Evolutionary conservation across 2,888 invertebrate genomes (phyloP).

Genomic region (Cosmia pyralina): DNA sequence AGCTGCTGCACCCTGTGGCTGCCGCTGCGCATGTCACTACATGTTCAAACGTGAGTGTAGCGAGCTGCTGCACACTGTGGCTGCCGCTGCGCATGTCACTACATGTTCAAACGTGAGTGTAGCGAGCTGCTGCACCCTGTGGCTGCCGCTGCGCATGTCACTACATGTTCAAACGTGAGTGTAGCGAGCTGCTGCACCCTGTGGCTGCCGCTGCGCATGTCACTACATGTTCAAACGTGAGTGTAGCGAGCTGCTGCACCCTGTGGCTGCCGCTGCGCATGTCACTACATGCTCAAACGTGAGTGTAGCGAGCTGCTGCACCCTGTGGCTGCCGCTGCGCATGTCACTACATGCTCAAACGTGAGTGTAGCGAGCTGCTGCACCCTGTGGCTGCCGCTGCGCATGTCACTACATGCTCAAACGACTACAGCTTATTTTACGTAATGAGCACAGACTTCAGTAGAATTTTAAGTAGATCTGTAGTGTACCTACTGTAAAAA

Average conservation of each 20-base stretch:
- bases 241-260: no score
- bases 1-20: no score
- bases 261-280: no score
- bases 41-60: not conserved
- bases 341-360: not conserved
- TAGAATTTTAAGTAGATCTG: constrained; percentile 12
- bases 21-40: not conserved
- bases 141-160: not conserved
- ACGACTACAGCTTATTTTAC: constrained; percentile 8
- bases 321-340: no score
- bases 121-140: no score
- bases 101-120: not conserved
- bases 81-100: not conserved
- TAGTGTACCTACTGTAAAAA: constrained; percentile 17
- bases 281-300: not conserved
- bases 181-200: no score
- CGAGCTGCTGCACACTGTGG: no score
- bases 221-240: not conserved
- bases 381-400: no score
- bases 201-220: no score
- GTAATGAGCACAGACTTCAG: constrained; percentile 7
- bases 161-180: not conserved
- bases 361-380: no score
- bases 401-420: not conserved
- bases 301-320: no score